These are phyloP conservation scores for Oostethus manadensis DNA, from an alignment of 2,113 vertebrate species.

Conservation along the genomic window DNA sequence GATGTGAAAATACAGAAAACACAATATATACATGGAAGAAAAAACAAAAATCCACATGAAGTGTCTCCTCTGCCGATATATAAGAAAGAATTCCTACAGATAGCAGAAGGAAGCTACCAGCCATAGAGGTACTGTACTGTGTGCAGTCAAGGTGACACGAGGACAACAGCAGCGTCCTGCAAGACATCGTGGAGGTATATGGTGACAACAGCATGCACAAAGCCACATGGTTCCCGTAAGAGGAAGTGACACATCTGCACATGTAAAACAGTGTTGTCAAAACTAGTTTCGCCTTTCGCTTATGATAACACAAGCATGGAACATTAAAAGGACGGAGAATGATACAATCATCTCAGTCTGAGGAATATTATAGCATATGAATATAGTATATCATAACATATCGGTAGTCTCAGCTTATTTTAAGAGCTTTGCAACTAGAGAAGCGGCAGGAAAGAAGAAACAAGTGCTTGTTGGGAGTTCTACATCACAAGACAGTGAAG, in stretches of 20 bases:
- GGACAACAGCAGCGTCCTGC: constrained; percentile 31
- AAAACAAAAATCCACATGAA: constrained; percentile 22
- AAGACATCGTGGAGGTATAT: constrained; percentile 51
- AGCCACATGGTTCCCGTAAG: constrained; percentile 27
- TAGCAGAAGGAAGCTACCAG: constrained; percentile 17
- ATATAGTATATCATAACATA: constrained; percentile 8
- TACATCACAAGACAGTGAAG: constrained; percentile 15
- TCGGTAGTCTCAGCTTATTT: constrained; percentile 45
- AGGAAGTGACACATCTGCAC: constrained; percentile 4
- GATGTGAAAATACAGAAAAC: constrained; percentile 23
- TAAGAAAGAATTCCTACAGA: constrained; percentile 8
- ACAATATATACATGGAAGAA: constrained; percentile 4
- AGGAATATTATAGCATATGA: constrained; percentile 21
- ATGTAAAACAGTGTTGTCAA: constrained; percentile 16
- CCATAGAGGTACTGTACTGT: constrained; percentile 26
- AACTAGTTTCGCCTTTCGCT: constrained; percentile 35
- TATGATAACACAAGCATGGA: constrained; percentile 2
- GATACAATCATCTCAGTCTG: constrained; percentile 12
- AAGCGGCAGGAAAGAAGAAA: constrained; percentile 19
- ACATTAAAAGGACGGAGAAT: constrained; percentile 23
- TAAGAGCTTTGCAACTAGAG: constrained; percentile 33
- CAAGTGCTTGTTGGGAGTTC: constrained; percentile 17
- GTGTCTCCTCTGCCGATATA: constrained; percentile 12
- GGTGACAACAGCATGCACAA: constrained; percentile 55
- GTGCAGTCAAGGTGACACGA: constrained; percentile 40